Evolutionary conservation across 2,888 invertebrate genomes (phyloP).

Genomic region (Sinopyrophorus schimmeli): DNA sequence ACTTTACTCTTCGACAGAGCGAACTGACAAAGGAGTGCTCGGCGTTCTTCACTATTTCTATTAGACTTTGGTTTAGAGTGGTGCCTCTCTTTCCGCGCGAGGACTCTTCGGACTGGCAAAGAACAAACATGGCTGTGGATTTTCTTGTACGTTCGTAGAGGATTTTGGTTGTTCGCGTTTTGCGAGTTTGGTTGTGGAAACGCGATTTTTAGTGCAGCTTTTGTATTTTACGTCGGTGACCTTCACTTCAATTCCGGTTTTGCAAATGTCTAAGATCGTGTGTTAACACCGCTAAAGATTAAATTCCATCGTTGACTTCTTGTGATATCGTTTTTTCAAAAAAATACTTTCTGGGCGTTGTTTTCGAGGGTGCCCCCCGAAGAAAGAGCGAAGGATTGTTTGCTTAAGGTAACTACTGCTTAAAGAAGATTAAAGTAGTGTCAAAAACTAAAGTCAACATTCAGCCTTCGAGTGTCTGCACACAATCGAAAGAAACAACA

Average conservation of each 20-base stretch:
- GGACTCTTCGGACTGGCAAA: too few species aligned
- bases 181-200: conserved; percentile 12
- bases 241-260: conserved; percentile 32
- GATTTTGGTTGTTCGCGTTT: not conserved
- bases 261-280: conserved; percentile 32
- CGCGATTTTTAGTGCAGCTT: conserved; percentile 25
- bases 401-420: conserved; percentile 28
- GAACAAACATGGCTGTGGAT: too few species aligned
- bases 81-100: too few species aligned
- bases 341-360: conserved; percentile 18
- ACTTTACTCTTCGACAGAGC: conserved; percentile 9
- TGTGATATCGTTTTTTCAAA: conserved; percentile 21
- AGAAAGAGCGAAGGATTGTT: conserved; percentile 19
- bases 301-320: conserved; percentile 25
- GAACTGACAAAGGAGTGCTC: conserved; percentile 16
- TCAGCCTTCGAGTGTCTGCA: conserved; percentile 36
- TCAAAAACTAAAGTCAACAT: conserved; percentile 41
- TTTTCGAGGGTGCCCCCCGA: too few species aligned
- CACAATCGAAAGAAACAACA: conserved; percentile 41
- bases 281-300: conserved; percentile 32
- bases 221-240: conserved; percentile 30
- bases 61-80: conserved; percentile 3
- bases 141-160: too few species aligned
- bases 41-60: conserved; percentile 7
- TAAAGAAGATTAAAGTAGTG: conserved; percentile 34